These are phyloP conservation scores for Anoplolepis gracilipes DNA, from an alignment of 1,140 invertebrate species.

Conservation along the genomic window DNA sequence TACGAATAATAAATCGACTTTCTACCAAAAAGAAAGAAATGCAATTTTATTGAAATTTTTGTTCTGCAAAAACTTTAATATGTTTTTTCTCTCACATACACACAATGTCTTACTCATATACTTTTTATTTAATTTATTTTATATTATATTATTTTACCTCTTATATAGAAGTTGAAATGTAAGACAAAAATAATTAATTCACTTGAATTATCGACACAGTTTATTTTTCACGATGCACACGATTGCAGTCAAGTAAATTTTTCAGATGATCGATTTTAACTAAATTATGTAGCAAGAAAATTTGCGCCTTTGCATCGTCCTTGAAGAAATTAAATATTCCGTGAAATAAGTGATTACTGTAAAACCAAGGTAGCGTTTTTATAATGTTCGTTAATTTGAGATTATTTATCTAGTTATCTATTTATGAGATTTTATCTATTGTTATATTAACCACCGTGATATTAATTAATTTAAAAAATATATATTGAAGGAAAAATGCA, in stretches of 20 bases:
- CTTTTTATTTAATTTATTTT: not conserved
- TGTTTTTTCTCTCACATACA: too few species aligned
- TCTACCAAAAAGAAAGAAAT: slow-evolving; percentile 14
- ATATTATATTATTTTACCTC: not conserved
- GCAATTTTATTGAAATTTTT: slow-evolving; percentile 5
- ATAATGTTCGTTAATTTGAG: not conserved
- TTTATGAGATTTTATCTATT: too few species aligned
- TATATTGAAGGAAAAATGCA: not conserved
- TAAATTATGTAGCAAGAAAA: slow-evolving; percentile 14
- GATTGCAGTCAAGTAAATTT: not conserved
- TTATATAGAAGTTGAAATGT: not conserved
- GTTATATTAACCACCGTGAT: too few species aligned
- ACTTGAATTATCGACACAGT: not conserved
- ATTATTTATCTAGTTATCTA: slow-evolving; percentile 13
- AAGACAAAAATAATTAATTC: not conserved
- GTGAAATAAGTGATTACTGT: not conserved
- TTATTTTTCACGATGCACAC: not conserved
- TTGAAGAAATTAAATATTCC: slow-evolving; percentile 28
- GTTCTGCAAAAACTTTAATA: not conserved
- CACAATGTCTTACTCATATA: too few species aligned
- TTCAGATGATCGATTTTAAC: not conserved
- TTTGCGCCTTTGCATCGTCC: not conserved
- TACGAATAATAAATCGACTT: slow-evolving; percentile 39
- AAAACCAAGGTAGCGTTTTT: not conserved
- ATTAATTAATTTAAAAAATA: not conserved